These are phyloP conservation scores for Stenopsyche tienmushanensis DNA, from an alignment of 1,140 invertebrate species.

Conservation along the genomic window DNA sequence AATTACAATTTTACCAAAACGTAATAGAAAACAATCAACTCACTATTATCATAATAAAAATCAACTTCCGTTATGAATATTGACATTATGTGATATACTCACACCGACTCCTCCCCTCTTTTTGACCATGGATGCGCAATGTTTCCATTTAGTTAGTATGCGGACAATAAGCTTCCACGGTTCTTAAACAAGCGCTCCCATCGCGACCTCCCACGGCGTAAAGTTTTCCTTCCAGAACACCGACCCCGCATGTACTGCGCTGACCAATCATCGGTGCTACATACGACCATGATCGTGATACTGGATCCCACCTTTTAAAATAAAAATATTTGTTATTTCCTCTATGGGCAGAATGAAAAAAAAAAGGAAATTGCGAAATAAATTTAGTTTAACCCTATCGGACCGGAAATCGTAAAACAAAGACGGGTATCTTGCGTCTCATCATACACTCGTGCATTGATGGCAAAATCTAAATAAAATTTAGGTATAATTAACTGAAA, in stretches of 20 bases:
- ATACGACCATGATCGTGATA: constrained; percentile 81
- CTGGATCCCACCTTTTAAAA: constrained; percentile 75
- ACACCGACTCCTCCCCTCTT: constrained; percentile 85
- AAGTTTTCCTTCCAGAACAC: constrained; percentile 80
- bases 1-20: background rate
- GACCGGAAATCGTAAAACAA: no score
- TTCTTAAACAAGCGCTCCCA: constrained; percentile 85
- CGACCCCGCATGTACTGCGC: constrained; percentile 86
- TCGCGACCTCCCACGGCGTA: constrained; percentile 94
- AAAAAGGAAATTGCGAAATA: background rate
- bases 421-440: no score
- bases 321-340: constrained; percentile 1
- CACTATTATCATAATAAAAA: background rate
- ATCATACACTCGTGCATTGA: no score
- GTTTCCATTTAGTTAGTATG: constrained; percentile 87
- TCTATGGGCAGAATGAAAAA: background rate
- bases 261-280: constrained; percentile 85
- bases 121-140: constrained; percentile 85
- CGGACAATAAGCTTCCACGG: constrained; percentile 92
- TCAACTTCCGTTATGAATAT: no score
- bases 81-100: no score
- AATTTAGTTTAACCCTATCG: no score
- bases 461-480: no score
- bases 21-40: constrained; percentile 3
- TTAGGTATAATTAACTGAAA: no score